Conservation (phyloP, 2,888 invertebrate genomes). For the Siphonodentalium dalli region DNA sequence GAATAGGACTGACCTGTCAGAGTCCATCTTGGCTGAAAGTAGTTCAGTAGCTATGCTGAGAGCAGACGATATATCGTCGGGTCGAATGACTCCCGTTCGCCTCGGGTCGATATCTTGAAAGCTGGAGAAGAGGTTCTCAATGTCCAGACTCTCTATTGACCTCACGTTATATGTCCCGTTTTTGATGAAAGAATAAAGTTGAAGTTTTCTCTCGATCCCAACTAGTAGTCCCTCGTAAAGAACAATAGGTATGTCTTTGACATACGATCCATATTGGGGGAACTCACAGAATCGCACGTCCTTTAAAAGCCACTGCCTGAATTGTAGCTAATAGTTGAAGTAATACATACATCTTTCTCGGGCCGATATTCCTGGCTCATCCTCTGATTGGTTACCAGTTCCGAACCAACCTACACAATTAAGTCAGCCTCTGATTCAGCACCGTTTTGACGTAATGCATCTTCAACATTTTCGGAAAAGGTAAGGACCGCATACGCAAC, state of each 20-base stretch:
- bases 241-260: slow-evolving; percentile 10
- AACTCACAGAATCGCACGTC: not conserved
- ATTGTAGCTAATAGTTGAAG: not conserved
- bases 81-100: slow-evolving; percentile 10
- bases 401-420: no score
- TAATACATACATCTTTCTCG: no score
- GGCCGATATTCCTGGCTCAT: no score
- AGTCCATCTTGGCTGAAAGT: not conserved
- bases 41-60: slow-evolving; percentile 7
- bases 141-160: slow-evolving; percentile 8
- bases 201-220: slow-evolving; percentile 15
- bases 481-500: no score
- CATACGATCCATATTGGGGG: slow-evolving; percentile 10
- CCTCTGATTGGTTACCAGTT: no score
- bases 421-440: no score
- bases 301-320: slow-evolving; percentile 8
- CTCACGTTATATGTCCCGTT: slow-evolving; percentile 9
- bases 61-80: slow-evolving; percentile 12
- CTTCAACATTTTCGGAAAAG: no score
- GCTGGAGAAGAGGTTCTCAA: slow-evolving; percentile 13
- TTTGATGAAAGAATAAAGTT: slow-evolving; percentile 7
- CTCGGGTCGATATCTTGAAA: slow-evolving; percentile 18
- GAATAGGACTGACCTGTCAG: no score
- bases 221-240: slow-evolving; percentile 16
- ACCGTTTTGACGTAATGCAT: no score